A percentile compares a stretch with the other conserved stretches of the same genome.
Conservation (phyloP, 2,113 vertebrate species). For the Mugil cephalus region DNA sequence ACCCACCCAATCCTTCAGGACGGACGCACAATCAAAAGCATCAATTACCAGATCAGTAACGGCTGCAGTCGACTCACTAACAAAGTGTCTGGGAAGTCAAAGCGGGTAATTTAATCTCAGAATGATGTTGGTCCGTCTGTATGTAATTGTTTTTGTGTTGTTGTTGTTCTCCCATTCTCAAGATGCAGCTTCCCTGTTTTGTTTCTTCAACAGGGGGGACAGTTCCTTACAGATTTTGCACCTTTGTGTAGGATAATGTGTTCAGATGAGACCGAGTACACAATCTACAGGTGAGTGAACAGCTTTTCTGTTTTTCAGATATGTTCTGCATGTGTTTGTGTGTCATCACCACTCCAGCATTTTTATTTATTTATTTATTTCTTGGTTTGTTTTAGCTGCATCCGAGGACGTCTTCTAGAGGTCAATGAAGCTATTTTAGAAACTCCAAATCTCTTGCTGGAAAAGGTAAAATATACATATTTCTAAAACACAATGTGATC, state of each 20-base stretch:
- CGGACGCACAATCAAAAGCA: conserved; percentile 88
- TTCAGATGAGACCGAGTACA: conserved; percentile 92
- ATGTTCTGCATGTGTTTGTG: background rate
- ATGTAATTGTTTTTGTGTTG: background rate
- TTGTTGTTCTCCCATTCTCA: background rate
- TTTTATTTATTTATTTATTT: no score
- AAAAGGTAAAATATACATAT: conserved; percentile 86
- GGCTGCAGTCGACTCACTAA: conserved; percentile 96
- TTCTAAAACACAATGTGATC: background rate
- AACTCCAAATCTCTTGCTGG: conserved; percentile 88
- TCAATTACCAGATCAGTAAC: conserved; percentile 96
- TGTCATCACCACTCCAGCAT: background rate
- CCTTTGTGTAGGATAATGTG: conserved; percentile 95
- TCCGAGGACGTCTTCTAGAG: conserved; percentile 94
- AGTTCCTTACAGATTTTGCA: conserved; percentile 96
- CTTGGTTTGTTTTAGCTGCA: conserved; percentile 88
- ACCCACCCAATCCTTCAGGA: conserved; percentile 93
- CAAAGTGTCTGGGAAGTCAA: conserved; percentile 98
- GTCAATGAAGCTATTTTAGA: conserved; percentile 95
- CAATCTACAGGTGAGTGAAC: conserved; percentile 90
- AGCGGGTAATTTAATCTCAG: conserved; percentile 86
- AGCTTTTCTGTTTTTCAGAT: background rate
- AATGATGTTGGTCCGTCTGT: background rate
- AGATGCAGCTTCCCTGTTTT: background rate
- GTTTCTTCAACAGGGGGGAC: conserved; percentile 87